These are phyloP conservation scores for Myrmecophaga tridactyla DNA, from an alignment of 2,113 vertebrate species.

Conservation along the genomic window DNA sequence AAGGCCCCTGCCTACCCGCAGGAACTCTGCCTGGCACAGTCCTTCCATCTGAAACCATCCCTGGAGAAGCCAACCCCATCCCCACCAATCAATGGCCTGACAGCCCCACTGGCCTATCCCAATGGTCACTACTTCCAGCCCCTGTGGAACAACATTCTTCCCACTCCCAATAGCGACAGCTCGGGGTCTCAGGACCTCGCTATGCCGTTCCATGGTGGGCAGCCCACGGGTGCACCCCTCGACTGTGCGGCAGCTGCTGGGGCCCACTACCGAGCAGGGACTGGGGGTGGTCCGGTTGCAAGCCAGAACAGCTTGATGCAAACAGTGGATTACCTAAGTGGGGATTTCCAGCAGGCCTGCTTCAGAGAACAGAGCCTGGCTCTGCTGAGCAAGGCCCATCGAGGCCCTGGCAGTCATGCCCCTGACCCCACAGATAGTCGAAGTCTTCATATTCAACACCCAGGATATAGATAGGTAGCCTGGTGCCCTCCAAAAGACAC, in stretches of 20 bases:
- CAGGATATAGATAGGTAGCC: conserved; percentile 99
- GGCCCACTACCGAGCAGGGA: conserved; percentile 93
- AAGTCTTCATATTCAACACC: conserved; percentile 97
- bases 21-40: conserved; percentile 96
- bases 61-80: conserved; percentile 96
- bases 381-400: conserved; percentile 96
- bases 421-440: conserved; percentile 92
- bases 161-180: conserved; percentile 99
- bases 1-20: conserved; percentile 92
- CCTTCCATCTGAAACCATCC: conserved; percentile 93
- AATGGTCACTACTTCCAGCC: conserved; percentile 98
- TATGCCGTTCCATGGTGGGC: conserved; percentile 93
- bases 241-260: conserved; percentile 91
- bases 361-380: conserved; percentile 98
- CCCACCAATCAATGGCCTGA: conserved; percentile 93
- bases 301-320: conserved; percentile 95
- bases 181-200: conserved; percentile 97
- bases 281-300: conserved; percentile 84
- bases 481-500: conserved; percentile 52
- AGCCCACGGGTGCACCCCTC: conserved; percentile 88
- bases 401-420: conserved; percentile 91
- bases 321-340: conserved; percentile 96
- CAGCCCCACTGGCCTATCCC: conserved; percentile 91
- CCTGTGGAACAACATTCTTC: conserved; percentile 97
- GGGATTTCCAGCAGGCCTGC: conserved; percentile 98